These are phyloP conservation scores for Dryobotodes eremita DNA, from an alignment of 2,888 invertebrate species.

Conservation along the genomic window DNA sequence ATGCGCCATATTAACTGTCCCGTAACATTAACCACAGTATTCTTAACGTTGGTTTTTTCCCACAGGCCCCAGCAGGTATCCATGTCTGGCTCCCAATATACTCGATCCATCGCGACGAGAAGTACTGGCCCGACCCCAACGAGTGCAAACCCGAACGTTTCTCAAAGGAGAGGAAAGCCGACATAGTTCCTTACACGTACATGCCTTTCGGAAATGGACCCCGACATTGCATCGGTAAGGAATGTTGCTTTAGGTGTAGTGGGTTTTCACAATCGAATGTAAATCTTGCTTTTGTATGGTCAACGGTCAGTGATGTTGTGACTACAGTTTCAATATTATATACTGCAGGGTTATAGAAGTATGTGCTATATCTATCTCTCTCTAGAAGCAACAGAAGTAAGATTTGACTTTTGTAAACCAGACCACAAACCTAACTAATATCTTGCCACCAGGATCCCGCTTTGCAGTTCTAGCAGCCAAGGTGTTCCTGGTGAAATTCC, in stretches of 20 bases:
- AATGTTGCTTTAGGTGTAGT: neutral
- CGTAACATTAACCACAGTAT: neutral
- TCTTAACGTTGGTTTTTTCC: neutral
- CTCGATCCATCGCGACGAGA: constrained; percentile 83
- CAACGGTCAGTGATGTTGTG: neutral
- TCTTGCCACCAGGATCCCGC: constrained; percentile 75
- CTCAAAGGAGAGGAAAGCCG: constrained; percentile 71
- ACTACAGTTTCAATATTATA: neutral
- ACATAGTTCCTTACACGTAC: constrained; percentile 81
- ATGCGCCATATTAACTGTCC: neutral
- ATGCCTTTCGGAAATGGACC: constrained; percentile 87
- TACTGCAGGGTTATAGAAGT: neutral
- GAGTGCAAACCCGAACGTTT: constrained; percentile 76
- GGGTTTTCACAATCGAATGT: neutral
- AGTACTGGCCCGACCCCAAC: constrained; percentile 81
- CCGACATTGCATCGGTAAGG: constrained; percentile 84
- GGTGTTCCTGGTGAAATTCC: constrained; percentile 77
- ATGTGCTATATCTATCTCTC: neutral
- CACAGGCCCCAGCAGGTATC: constrained; percentile 77
- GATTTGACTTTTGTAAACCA: neutral
- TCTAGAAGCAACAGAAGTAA: neutral
- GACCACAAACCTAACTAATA: neutral
- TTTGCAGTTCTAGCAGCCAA: constrained; percentile 83
- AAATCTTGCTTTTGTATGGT: neutral
- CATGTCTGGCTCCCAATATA: constrained; percentile 81